A percentile compares a stretch with the other conserved stretches of the same genome.
These are phyloP conservation scores for Callopanchax toddi DNA, from an alignment of 2,113 vertebrate species.

Conservation along the genomic window DNA sequence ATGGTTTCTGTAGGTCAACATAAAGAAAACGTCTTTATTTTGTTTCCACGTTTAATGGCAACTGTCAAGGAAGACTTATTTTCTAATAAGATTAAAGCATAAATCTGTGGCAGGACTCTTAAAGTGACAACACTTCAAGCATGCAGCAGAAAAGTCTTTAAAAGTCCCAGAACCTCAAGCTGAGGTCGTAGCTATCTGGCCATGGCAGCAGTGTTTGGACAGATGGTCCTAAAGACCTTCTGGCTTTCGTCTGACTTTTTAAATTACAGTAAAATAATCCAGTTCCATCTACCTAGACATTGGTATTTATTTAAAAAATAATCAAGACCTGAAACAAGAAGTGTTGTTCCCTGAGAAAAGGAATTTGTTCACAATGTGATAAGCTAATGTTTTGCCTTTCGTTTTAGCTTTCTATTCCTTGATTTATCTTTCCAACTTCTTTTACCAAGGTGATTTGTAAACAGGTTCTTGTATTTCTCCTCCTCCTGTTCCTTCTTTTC, in stretches of 20 bases:
- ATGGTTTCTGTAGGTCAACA: conserved; percentile 30
- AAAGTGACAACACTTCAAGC: conserved; percentile 62
- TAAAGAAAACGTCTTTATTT: conserved; percentile 39
- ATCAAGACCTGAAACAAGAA: conserved; percentile 46
- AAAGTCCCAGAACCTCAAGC: conserved; percentile 41
- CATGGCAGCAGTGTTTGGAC: conserved; percentile 60
- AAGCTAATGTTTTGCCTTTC: conserved; percentile 62
- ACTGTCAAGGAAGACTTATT: conserved; percentile 40
- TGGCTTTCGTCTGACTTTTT: background rate
- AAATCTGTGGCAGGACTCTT: conserved; percentile 34
- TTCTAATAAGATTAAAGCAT: conserved; percentile 39
- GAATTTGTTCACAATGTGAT: conserved; percentile 33
- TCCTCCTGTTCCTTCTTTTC: conserved; percentile 79
- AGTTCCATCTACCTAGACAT: conserved; percentile 31
- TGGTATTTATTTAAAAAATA: conserved; percentile 11
- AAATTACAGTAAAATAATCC: conserved; percentile 43
- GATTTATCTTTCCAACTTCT: conserved; percentile 77
- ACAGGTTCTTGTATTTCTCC: conserved; percentile 64
- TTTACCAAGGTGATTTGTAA: conserved; percentile 74
- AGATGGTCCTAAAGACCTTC: conserved; percentile 45
- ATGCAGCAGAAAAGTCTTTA: conserved; percentile 71
- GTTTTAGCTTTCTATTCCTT: conserved; percentile 79
- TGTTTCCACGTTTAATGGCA: conserved; percentile 49
- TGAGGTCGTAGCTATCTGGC: conserved; percentile 59
- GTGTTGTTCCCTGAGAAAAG: conserved; percentile 75